These are phyloP conservation scores for Aviceda subcristata DNA, from an alignment of 2,113 vertebrate genomes.

Conservation along the genomic window DNA sequence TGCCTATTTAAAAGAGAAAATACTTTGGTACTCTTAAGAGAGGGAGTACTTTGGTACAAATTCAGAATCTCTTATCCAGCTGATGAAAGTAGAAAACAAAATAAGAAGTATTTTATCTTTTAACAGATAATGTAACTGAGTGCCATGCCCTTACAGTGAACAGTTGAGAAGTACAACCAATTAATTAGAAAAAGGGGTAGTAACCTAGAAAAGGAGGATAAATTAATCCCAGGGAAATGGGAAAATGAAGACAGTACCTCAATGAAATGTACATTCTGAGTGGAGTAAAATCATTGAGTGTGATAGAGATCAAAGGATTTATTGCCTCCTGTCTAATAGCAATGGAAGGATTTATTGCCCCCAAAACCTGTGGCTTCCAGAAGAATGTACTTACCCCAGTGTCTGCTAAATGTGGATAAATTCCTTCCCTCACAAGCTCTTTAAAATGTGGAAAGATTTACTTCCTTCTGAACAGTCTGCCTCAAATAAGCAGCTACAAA, in stretches of 20 bases:
- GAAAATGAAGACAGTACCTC: conserved; percentile 29
- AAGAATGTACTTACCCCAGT: conserved; percentile 62
- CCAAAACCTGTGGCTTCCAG: conserved; percentile 43
- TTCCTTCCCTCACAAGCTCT: conserved; percentile 40
- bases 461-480: conserved; percentile 19
- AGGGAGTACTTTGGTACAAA: background rate
- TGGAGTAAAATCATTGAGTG: conserved; percentile 38
- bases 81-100: background rate
- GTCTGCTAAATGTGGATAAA: conserved; percentile 40
- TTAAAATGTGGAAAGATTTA: conserved; percentile 63
- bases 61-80: background rate
- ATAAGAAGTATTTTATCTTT: background rate
- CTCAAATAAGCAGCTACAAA: conserved; percentile 26
- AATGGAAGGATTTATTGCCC: conserved; percentile 56
- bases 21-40: background rate
- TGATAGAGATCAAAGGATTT: conserved; percentile 60
- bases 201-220: background rate
- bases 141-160: background rate
- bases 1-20: background rate
- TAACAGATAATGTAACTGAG: background rate
- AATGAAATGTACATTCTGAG: conserved; percentile 21
- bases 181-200: background rate
- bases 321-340: conserved; percentile 45
- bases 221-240: conserved; percentile 2
- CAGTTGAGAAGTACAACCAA: background rate